Percentiles rank a stretch among this genome's conserved stretches.
phyloP scores from a whole-genome alignment of 2,888 invertebrate species.

The Argyresthia albistria region DNA sequence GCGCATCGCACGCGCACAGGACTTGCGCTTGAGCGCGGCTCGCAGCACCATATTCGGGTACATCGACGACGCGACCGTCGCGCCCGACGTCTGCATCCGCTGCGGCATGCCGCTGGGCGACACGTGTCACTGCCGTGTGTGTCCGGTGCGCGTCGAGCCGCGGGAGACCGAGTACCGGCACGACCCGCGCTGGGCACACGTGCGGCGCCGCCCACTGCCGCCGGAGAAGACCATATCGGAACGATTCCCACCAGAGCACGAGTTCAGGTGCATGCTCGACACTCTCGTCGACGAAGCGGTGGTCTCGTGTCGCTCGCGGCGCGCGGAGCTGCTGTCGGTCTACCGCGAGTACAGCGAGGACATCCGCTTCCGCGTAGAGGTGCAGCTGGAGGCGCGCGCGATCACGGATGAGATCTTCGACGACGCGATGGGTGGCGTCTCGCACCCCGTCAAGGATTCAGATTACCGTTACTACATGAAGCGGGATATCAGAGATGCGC shows the following conservation, averaged over 20 bases:
- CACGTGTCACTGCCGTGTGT: conserved; percentile 30
- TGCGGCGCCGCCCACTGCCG: conserved; percentile 19
- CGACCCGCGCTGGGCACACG: conserved; percentile 37
- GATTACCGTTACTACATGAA: conserved; percentile 27
- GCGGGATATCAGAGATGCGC: conserved; percentile 22
- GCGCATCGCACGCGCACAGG: conserved; percentile 28
- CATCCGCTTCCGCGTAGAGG: conserved; percentile 23
- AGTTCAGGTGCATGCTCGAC: conserved; percentile 37
- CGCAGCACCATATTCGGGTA: conserved; percentile 33
- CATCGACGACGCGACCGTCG: conserved; percentile 26
- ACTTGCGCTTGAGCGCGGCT: conserved; percentile 27
- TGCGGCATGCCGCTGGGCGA: conserved; percentile 34
- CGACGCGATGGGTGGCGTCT: conserved; percentile 23
- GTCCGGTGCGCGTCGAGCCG: conserved; percentile 21
- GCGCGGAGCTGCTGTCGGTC: conserved; percentile 7
- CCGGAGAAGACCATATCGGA: conserved; percentile 15
- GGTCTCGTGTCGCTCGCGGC: conserved; percentile 14
- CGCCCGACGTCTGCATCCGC: conserved; percentile 26
- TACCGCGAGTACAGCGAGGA: conserved; percentile 10
- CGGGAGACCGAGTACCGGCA: conserved; percentile 23
- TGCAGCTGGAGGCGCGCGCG: conserved; percentile 26
- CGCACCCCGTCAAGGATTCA: conserved; percentile 11
- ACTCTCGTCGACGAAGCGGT: conserved; percentile 35
- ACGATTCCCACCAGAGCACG: conserved; percentile 32
- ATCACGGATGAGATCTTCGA: conserved; percentile 31